Conservation (phyloP, 2,113 vertebrate genomes). For the Promerops cafer region DNA sequence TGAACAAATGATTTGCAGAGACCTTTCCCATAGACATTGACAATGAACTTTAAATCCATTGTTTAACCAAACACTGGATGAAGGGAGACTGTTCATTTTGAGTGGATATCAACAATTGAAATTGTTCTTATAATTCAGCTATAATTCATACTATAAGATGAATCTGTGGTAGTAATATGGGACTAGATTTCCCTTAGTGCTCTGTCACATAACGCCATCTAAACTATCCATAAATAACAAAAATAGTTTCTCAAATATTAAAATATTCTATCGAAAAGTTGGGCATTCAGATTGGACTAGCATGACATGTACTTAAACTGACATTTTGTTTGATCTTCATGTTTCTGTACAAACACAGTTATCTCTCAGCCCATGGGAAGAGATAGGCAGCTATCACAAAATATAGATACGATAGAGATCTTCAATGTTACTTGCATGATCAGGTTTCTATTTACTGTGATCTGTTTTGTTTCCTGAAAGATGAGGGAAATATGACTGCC, state of each 20-base stretch:
- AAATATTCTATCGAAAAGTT: neutral
- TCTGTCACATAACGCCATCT: neutral
- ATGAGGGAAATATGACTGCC: neutral
- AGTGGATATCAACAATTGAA: neutral
- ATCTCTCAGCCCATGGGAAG: neutral
- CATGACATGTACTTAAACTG: neutral
- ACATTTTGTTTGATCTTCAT: neutral
- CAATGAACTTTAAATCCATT: neutral
- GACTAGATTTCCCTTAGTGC: neutral
- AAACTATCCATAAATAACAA: neutral
- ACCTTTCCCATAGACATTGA: neutral
- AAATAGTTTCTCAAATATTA: neutral
- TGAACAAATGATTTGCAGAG: neutral
- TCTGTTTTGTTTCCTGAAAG: neutral
- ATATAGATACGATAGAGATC: neutral
- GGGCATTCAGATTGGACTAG: neutral
- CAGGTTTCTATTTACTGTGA: neutral
- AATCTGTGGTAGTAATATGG: neutral
- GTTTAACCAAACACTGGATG: neutral
- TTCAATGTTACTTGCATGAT: neutral
- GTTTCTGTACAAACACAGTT: neutral
- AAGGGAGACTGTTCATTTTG: neutral
- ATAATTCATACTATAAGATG: neutral
- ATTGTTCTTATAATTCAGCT: neutral
- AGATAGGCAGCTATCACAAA: neutral